Conservation (phyloP, 2,888 invertebrate genomes). For the Acronicta leporina region DNA sequence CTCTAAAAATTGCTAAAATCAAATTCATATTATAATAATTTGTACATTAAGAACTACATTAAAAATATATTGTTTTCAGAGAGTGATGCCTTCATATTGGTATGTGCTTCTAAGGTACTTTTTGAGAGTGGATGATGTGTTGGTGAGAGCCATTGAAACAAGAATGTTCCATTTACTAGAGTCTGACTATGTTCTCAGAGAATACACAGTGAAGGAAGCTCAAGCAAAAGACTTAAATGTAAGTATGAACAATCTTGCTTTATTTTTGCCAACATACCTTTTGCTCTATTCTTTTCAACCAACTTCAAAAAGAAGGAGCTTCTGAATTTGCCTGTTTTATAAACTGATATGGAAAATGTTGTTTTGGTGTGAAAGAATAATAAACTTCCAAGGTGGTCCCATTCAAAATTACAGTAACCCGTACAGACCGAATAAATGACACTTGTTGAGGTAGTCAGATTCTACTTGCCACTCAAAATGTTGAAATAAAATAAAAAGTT, state of each 20-base stretch:
- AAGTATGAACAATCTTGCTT: slow-evolving; percentile 54
- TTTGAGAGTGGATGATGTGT: slow-evolving; percentile 97
- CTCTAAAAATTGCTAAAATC: not conserved
- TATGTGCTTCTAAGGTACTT: slow-evolving; percentile 97
- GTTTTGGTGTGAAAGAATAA: no score
- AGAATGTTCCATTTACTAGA: slow-evolving; percentile 94
- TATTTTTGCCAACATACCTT: not conserved
- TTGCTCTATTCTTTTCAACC: not conserved
- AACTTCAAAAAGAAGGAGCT: no score
- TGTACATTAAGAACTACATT: not conserved
- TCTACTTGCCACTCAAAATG: no score
- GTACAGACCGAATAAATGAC: no score
- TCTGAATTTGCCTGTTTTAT: no score
- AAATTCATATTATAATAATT: not conserved
- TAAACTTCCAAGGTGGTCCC: no score
- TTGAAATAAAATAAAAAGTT: no score
- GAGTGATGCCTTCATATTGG: slow-evolving; percentile 98
- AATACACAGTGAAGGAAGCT: slow-evolving; percentile 94
- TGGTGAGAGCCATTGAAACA: slow-evolving; percentile 96
- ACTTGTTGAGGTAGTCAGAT: no score
- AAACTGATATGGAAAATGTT: no score
- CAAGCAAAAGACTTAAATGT: slow-evolving; percentile 92
- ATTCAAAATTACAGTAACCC: no score
- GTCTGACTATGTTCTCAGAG: slow-evolving; percentile 94
- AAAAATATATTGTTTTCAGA: slow-evolving; percentile 88